phyloP scores from a whole-genome alignment of 1,140 invertebrate species.

The Scaptomyza graminum region DNA sequence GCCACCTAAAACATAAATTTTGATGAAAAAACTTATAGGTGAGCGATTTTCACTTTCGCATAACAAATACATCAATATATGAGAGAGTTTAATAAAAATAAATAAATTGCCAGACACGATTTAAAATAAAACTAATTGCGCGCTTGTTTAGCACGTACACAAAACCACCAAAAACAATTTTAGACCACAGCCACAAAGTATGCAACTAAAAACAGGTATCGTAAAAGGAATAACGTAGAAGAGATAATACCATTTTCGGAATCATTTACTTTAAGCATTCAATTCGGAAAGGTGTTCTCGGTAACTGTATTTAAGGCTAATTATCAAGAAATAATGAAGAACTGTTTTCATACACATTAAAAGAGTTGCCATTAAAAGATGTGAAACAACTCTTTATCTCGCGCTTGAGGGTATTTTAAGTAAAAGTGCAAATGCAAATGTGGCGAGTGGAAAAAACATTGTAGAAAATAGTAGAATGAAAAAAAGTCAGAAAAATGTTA shows the following conservation, averaged over 20 bases:
- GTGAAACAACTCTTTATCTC: background rate
- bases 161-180: conserved; percentile 65
- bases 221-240: background rate
- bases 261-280: background rate
- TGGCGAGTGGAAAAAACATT: conserved; percentile 2
- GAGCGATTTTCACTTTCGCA: conserved; percentile 1
- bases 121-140: conserved; percentile 50
- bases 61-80: background rate
- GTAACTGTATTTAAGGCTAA: too few relatives aligned
- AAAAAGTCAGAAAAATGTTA: conserved; percentile 50
- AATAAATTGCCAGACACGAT: conserved; percentile 16
- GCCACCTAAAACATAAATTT: too few relatives aligned
- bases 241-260: background rate
- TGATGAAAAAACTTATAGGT: background rate
- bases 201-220: conserved; percentile 45
- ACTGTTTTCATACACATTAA: too few relatives aligned
- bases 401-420: background rate
- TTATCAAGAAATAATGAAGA: too few relatives aligned
- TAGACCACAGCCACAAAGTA: conserved; percentile 60
- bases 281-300: too few relatives aligned
- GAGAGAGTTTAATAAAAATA: conserved; percentile 9
- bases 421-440: background rate
- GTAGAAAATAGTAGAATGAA: conserved; percentile 1
- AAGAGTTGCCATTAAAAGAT: background rate
- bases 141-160: conserved; percentile 66